phyloP scores from a whole-genome alignment of 1,140 invertebrate genomes.

The Danaus plexippus region DNA sequence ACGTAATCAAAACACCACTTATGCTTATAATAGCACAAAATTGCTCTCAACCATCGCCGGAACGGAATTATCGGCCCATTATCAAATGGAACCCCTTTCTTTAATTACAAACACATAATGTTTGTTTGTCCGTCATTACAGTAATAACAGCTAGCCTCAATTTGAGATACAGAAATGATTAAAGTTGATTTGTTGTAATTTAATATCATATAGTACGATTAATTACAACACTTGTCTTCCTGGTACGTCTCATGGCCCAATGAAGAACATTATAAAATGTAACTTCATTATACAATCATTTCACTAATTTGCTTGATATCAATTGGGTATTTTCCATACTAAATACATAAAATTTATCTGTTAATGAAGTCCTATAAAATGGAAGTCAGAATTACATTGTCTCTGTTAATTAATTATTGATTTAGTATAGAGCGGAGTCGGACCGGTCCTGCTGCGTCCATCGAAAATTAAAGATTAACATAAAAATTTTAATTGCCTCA shows the following conservation, averaged over 20 bases:
- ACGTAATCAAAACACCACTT: slow-evolving; percentile 53
- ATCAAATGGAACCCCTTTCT: slow-evolving; percentile 67
- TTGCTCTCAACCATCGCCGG: slow-evolving; percentile 41
- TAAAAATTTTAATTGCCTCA: slow-evolving; percentile 65
- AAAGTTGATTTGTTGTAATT: slow-evolving; percentile 60
- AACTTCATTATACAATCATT: too few species aligned
- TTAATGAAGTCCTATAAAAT: slow-evolving; percentile 24
- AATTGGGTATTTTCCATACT: slow-evolving; percentile 13
- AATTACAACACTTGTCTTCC: slow-evolving; percentile 40
- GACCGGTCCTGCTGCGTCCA: slow-evolving; percentile 40
- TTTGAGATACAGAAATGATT: slow-evolving; percentile 55
- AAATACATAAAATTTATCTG: slow-evolving; percentile 13
- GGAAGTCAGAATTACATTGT: slow-evolving; percentile 43
- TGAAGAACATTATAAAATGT: too few species aligned
- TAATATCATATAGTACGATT: slow-evolving; percentile 37
- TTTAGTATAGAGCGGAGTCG: slow-evolving; percentile 36
- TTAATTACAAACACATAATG: slow-evolving; percentile 64
- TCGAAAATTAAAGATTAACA: slow-evolving; percentile 45
- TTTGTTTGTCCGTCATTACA: slow-evolving; percentile 67
- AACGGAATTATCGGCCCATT: slow-evolving; percentile 64
- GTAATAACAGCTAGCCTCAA: slow-evolving; percentile 54
- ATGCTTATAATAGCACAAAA: slow-evolving; percentile 62
- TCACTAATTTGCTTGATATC: slow-evolving; percentile 2
- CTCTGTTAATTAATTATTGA: slow-evolving; percentile 60
- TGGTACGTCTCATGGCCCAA: slow-evolving; percentile 12